phyloP scores from a whole-genome alignment of 2,113 vertebrate species.

The Catharus fuscescens region DNA sequence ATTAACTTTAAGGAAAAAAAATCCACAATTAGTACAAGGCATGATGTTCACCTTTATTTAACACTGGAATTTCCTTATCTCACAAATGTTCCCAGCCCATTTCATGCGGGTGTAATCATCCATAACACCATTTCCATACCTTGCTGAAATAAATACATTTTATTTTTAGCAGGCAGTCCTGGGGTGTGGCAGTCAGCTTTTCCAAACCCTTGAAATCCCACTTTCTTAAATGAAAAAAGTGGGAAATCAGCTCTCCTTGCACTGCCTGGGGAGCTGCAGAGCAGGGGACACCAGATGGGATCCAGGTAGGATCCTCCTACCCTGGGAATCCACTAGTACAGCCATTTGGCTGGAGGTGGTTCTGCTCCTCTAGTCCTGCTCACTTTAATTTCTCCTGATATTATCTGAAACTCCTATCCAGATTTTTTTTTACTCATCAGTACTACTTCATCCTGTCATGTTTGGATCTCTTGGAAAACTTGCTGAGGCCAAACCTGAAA shows the following conservation, averaged over 20 bases:
- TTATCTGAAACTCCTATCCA: background rate
- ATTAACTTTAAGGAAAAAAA: background rate
- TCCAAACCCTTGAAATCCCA: background rate
- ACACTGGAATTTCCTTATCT: background rate
- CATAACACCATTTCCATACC: background rate
- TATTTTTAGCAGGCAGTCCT: background rate
- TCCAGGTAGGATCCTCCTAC: background rate
- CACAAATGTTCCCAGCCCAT: background rate
- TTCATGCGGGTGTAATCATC: background rate
- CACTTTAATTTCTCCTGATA: background rate
- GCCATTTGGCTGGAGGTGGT: background rate
- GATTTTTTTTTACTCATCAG: background rate
- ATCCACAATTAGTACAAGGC: background rate
- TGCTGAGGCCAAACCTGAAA: background rate
- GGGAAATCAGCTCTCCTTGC: background rate
- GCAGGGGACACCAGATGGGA: rapidly evolving
- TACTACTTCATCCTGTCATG: background rate
- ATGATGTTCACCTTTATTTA: background rate
- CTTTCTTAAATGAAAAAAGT: background rate
- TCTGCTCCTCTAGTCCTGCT: background rate
- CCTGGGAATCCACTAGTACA: background rate
- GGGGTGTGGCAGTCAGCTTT: background rate
- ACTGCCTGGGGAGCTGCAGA: background rate
- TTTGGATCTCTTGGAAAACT: background rate
- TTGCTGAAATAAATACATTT: background rate